Evolutionary conservation across 2,113 vertebrate species (phyloP).

Genomic region (Tenebrosternarchus preto): DNA sequence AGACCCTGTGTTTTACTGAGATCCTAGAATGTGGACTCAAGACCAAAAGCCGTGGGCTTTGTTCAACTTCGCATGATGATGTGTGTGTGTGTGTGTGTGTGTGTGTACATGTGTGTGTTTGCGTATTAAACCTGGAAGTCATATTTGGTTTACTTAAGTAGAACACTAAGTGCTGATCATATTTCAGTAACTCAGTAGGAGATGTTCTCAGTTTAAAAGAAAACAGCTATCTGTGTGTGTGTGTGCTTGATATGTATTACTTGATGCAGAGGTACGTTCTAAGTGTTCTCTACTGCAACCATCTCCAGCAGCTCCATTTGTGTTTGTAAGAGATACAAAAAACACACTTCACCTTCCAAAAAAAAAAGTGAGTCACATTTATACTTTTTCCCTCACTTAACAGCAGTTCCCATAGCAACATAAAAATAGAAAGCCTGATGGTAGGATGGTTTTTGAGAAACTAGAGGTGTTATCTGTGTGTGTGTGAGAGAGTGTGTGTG

Average conservation of each 20-base stretch:
- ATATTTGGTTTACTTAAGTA: constrained; percentile 19
- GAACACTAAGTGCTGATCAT: constrained; percentile 9
- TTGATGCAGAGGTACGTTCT: constrained; percentile 40
- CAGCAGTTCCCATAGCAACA: not conserved
- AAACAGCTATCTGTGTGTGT: constrained; percentile 31
- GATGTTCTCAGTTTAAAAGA: constrained; percentile 8
- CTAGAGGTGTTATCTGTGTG: constrained; percentile 10
- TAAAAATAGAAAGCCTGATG: not conserved
- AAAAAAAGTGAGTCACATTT: not conserved
- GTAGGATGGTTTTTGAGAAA: not conserved
- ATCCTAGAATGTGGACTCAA: constrained; percentile 24
- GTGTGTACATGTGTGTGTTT: not conserved
- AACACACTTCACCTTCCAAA: constrained; percentile 10
- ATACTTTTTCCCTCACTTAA: not conserved
- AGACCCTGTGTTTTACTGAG: constrained; percentile 19
- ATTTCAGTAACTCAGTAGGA: constrained; percentile 33
- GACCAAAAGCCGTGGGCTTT: constrained; percentile 14
- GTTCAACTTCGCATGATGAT: not conserved
- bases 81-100: not conserved
- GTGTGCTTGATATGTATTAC: constrained; percentile 10
- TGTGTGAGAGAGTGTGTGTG: not conserved
- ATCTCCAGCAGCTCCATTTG: constrained; percentile 14
- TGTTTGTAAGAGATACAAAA: constrained; percentile 34
- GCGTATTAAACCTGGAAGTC: constrained; percentile 4
- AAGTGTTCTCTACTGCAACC: constrained; percentile 25